phyloP scores from a whole-genome alignment of 2,113 vertebrate genomes.

The Neopipo cinnamomea region DNA sequence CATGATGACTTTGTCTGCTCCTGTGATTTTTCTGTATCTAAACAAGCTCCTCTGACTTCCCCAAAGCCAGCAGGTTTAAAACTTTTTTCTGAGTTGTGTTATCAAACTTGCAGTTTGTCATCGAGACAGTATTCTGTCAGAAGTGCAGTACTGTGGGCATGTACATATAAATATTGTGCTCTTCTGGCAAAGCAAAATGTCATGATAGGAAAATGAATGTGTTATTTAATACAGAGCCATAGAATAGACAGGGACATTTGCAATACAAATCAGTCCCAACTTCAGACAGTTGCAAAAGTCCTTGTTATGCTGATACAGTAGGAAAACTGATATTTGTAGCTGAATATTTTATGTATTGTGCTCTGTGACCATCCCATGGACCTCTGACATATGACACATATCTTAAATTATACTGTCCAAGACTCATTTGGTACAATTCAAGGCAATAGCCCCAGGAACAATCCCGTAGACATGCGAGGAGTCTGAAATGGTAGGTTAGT shows the following conservation, averaged over 20 bases:
- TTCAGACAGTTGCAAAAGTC: neutral
- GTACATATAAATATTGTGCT: neutral
- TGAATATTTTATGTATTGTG: neutral
- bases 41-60: neutral
- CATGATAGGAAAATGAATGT: neutral
- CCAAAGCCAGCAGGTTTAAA: neutral
- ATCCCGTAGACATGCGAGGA: neutral
- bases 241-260: neutral
- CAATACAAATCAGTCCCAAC: neutral
- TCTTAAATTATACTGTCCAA: neutral
- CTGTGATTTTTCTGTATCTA: neutral
- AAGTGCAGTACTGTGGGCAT: neutral
- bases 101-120: neutral
- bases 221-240: neutral
- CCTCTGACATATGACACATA: neutral
- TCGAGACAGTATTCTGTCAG: neutral
- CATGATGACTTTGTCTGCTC: neutral
- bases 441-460: neutral
- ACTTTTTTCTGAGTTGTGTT: neutral
- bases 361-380: neutral
- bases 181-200: neutral
- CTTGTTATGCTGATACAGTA: neutral
- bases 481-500: neutral
- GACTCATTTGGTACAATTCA: neutral
- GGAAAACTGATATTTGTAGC: constrained; percentile 12